Base-by-base conservation (phyloP, 2,888 invertebrate genomes). In the Coecobrya sp. region DNA sequence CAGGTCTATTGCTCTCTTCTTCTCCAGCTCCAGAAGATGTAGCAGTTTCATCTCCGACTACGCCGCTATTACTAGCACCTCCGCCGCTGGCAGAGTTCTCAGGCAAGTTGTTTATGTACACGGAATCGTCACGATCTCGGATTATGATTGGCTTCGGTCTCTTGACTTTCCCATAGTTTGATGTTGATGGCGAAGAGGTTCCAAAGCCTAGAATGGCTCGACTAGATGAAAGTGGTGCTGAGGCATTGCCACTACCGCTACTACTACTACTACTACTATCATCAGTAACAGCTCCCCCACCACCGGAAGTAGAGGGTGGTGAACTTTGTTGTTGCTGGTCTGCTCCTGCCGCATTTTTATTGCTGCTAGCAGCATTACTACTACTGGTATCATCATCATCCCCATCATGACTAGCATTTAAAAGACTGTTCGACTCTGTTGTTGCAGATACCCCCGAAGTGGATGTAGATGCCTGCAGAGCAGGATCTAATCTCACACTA, bases 91-190 rank as follows among this genome's bases (percentile, higher is more conserved):
- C 73, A 19, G 52, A 11, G 27, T 85, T 76, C 82, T 92, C 92
- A 55, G 89, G 79, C 27, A 91, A 25, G 52, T 88, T 86, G 68
- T 76, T 84, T n/a, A 65, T 65, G 49, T 91, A 59, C 11, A 81
- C 65, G 25, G 86, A 89, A 13, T 81, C 89, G 10, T 92, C 92
- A 81, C 86, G 92, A 70, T 92, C 92, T 11, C 92, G 79, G 52
- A 92, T 92, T 19, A 92, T 90, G 62, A 92, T 92, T 52, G 92
- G 92, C 86, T 92, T 92, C 22, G 92, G 92, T n/a, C 89, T 76
- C 30, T 79, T 92, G 49, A 90, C 73, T 82, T 91, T 76, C 65
- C 90, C 86, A 52, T 88, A 49, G 22, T 79, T 90, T 88, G 76
- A 76, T 55, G 55, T 5, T 19, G 87, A 25, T 10, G 73, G 55